These are phyloP conservation scores for Sylvia atricapilla DNA, from an alignment of 2,113 vertebrate species.

Conservation along the genomic window DNA sequence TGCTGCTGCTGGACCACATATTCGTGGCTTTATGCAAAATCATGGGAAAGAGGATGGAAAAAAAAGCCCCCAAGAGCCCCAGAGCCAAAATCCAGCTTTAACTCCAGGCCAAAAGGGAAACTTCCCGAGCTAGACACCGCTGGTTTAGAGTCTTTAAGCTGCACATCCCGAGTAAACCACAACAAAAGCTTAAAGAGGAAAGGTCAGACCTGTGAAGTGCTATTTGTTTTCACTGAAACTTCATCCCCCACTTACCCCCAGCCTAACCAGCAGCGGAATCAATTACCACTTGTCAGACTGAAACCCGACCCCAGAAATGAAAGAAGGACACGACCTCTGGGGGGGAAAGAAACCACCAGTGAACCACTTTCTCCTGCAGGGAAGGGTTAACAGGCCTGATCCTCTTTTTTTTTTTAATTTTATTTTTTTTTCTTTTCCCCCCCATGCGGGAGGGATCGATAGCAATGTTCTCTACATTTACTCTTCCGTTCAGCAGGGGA, in stretches of 20 bases:
- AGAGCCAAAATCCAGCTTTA: slow-evolving; percentile 13
- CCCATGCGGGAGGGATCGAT: background rate
- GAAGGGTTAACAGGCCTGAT: slow-evolving; percentile 60
- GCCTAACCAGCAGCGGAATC: slow-evolving; percentile 91
- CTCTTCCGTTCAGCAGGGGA: slow-evolving; percentile 8
- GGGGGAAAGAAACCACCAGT: slow-evolving; percentile 38
- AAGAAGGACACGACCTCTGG: slow-evolving; percentile 89
- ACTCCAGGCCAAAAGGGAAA: background rate
- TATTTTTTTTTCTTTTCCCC: too few species aligned
- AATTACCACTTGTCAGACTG: slow-evolving; percentile 97
- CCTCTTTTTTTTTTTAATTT: background rate
- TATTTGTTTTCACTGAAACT: slow-evolving; percentile 99
- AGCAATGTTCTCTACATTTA: background rate
- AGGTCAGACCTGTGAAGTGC: slow-evolving; percentile 84
- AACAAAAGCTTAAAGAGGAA: slow-evolving; percentile 78
- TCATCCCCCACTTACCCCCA: slow-evolving; percentile 92
- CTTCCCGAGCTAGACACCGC: slow-evolving; percentile 43
- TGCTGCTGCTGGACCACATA: background rate
- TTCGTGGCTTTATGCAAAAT: background rate
- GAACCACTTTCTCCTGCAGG: slow-evolving; percentile 7
- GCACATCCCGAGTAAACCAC: slow-evolving; percentile 71
- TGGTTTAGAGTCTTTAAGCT: slow-evolving; percentile 52
- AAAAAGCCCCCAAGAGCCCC: background rate
- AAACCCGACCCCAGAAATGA: slow-evolving; percentile 86
- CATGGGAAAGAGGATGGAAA: background rate